A percentile compares a stretch with the other conserved stretches of the same genome.
phyloP scores from a whole-genome alignment of 2,113 vertebrate species.

The Chascanopsetta lugubris region DNA sequence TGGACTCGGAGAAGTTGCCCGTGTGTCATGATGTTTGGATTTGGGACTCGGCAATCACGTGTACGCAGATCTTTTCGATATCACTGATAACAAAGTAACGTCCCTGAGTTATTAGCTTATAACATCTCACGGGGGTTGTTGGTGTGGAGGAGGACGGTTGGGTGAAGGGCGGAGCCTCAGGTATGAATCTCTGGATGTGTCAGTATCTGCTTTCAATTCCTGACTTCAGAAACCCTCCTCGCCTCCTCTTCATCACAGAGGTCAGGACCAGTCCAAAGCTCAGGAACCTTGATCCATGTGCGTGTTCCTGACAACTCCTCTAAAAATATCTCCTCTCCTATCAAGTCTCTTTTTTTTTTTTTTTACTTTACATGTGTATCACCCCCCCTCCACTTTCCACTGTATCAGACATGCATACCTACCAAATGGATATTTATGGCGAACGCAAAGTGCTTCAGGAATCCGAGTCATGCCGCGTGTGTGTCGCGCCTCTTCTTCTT shows the following conservation, averaged over 20 bases:
- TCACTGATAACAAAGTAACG: too few relatives aligned
- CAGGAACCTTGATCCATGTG: neutral
- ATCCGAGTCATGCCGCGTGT: conserved; percentile 30
- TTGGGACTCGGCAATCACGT: too few relatives aligned
- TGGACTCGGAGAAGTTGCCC: neutral
- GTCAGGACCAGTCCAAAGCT: neutral
- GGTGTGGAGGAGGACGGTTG: too few relatives aligned
- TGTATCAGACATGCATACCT: neutral
- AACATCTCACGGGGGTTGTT: too few relatives aligned
- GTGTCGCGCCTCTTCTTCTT: conserved; percentile 31
- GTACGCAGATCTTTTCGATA: too few relatives aligned
- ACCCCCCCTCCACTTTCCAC: neutral
- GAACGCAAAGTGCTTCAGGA: conserved; percentile 44
- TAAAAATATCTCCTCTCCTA: neutral
- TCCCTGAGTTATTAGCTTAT: too few relatives aligned
- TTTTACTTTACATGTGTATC: neutral
- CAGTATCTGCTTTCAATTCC: neutral
- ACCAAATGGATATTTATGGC: conserved; percentile 39
- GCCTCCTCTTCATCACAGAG: neutral
- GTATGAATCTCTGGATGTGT: neutral
- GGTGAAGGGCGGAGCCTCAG: too few relatives aligned
- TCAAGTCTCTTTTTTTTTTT: neutral
- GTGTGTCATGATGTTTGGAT: too few relatives aligned
- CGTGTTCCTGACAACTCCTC: neutral
- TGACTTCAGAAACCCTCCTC: neutral